A percentile compares a stretch with the other conserved stretches of the same genome.
These are phyloP conservation scores for Iguana delicatissima DNA, from an alignment of 2,797 vertebrate genomes.

Conservation along the genomic window DNA sequence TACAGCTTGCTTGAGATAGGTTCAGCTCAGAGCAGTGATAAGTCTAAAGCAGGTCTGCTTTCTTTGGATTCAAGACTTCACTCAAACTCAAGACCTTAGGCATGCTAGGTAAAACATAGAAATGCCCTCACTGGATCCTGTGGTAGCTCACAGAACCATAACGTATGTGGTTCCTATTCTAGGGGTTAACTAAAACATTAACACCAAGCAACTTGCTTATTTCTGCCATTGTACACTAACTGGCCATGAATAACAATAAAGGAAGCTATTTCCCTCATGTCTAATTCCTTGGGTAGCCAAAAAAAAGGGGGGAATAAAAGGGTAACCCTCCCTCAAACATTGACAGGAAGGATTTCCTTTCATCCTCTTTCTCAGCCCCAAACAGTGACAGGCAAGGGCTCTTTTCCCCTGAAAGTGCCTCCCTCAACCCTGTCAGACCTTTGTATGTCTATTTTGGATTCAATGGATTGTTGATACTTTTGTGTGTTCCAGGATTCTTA, in stretches of 20 bases:
- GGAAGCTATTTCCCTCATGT: too few species aligned
- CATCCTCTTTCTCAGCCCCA: too few species aligned
- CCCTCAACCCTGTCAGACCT: too few species aligned
- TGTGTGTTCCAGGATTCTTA: too few species aligned
- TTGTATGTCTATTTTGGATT: too few species aligned
- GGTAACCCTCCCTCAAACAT: too few species aligned
- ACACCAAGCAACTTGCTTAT: neutral
- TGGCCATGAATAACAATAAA: neutral
- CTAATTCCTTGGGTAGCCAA: neutral
- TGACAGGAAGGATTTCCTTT: too few species aligned
- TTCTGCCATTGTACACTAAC: neutral
- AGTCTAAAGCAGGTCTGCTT: neutral
- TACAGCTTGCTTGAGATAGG: neutral
- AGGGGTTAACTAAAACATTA: neutral
- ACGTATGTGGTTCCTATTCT: neutral
- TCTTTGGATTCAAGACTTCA: neutral
- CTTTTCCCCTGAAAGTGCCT: too few species aligned
- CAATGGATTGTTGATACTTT: neutral
- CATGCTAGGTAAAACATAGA: neutral
- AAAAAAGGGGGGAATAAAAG: too few species aligned
- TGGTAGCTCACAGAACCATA: neutral
- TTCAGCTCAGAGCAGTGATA: neutral
- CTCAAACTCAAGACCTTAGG: neutral
- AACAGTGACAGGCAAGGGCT: too few species aligned
- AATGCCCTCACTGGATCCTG: neutral